Conservation (phyloP, 2,113 vertebrate species). For the Setophaga kirtlandii region DNA sequence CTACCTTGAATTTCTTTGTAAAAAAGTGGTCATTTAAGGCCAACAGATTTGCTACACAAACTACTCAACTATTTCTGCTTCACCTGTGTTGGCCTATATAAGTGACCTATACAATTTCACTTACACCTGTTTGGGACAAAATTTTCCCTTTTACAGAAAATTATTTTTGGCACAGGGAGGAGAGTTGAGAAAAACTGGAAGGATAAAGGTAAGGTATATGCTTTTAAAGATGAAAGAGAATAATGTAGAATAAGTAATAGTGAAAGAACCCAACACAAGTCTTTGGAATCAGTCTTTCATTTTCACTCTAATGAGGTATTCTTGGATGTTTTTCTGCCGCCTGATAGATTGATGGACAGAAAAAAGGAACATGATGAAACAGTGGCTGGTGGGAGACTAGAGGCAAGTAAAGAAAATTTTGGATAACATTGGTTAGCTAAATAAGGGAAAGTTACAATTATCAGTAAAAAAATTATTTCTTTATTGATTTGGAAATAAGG, state of each 20-base stretch:
- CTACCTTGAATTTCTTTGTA: background rate
- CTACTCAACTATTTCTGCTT: background rate
- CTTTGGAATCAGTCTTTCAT: background rate
- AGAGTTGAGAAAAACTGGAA: background rate
- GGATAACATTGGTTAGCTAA: background rate
- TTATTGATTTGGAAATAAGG: background rate
- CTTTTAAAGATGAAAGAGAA: background rate
- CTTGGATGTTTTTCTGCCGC: background rate
- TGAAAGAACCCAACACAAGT: background rate
- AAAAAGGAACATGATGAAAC: background rate
- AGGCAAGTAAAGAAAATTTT: background rate
- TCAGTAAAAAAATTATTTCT: background rate
- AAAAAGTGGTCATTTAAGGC: background rate
- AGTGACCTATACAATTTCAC: background rate
- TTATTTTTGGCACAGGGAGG: background rate
- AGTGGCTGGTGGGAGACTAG: background rate
- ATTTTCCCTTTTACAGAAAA: background rate
- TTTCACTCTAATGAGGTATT: background rate
- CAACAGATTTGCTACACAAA: background rate
- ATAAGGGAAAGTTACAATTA: background rate
- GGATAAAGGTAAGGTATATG: background rate
- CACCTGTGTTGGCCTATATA: background rate
- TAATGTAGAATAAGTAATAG: background rate
- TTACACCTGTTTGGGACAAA: background rate
- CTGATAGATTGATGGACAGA: background rate